Evolutionary conservation across 2,888 invertebrate species (phyloP), one percentile per base, ranked within the genome.

Genomic region (Elaeidobius kamerunicus): DNA sequence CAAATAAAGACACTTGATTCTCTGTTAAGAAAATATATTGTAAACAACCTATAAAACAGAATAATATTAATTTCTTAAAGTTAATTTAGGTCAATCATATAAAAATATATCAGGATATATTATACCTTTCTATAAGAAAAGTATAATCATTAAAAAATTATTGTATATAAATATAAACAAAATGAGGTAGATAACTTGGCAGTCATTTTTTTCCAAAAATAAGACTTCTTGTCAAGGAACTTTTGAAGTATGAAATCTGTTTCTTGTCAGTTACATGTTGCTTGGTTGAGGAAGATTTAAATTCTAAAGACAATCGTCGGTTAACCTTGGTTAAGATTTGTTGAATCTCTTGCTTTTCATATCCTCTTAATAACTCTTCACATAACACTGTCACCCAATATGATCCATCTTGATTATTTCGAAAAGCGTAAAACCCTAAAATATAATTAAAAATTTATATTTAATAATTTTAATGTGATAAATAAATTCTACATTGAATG

Each of bases 191-290:
- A 30, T 30, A 7, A 7, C 9, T 7, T 38, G 12, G 11, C 7
- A 18, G 15, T 32, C 20, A 30, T 38, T 49, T 32, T 23, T 44
- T 15, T 14, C 43, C 44, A 30, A 51, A 51, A 16, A 51, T 14
- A n/a, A 57, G 17, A 23, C 89, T 75, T 63, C 91, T 82, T 7
- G 93, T 95, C 38, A 95, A 77, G 86, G 92, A 93, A 45, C 87
- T 87, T 3, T 90, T 91, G 58, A 92, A 82, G 68, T 91, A 93
- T 23, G 95, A 93, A 64, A 93, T 91, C 75, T 95, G 94, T 68
- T 94, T 95, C 66, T 88, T 89, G 2, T 94, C 94, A n/a, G n/a
- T n/a, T n/a, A n/a, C n/a, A n/a, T n/a, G n/a, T n/a, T n/a, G n/a
- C 70, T 92, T 90, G 74, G 84, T 95, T 32, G 41, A 41, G 12